Evolutionary conservation across 2,113 vertebrate genomes (phyloP).

Genomic region (Pomatostomus ruficeps): DNA sequence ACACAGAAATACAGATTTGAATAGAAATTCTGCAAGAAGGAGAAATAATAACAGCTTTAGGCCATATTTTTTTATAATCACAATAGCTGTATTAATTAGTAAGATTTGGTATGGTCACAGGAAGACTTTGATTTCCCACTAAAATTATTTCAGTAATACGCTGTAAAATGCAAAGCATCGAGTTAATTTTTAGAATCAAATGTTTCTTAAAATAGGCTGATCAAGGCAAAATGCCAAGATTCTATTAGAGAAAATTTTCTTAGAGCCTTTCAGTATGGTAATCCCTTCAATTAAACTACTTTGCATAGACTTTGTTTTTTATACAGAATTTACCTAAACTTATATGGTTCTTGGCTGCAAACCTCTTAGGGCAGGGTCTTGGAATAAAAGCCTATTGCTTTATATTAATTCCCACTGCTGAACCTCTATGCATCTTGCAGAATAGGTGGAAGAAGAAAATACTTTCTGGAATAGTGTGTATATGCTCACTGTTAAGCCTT

Average conservation of each 20-base stretch:
- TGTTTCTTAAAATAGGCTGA: background rate
- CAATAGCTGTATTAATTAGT: background rate
- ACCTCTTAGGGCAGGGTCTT: background rate
- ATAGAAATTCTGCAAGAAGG: background rate
- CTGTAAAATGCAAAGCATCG: background rate
- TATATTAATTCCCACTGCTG: background rate
- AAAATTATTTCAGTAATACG: background rate
- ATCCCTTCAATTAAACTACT: background rate
- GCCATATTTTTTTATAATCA: background rate
- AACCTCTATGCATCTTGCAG: background rate
- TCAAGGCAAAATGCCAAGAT: background rate
- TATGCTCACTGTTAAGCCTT: background rate
- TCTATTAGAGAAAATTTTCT: background rate
- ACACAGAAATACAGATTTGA: background rate
- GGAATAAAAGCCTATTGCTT: background rate
- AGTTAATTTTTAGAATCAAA: background rate
- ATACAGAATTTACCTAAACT: background rate
- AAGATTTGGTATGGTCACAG: background rate
- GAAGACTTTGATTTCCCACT: background rate
- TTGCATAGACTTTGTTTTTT: background rate
- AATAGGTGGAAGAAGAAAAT: background rate
- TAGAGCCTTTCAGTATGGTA: background rate
- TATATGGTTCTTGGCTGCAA: background rate
- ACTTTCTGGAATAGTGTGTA: background rate
- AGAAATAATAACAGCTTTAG: background rate